Percentiles rank a stretch among this genome's conserved stretches.
Evolutionary conservation across 2,113 vertebrate species (phyloP).

Genomic region (Rafetus swinhoei): DNA sequence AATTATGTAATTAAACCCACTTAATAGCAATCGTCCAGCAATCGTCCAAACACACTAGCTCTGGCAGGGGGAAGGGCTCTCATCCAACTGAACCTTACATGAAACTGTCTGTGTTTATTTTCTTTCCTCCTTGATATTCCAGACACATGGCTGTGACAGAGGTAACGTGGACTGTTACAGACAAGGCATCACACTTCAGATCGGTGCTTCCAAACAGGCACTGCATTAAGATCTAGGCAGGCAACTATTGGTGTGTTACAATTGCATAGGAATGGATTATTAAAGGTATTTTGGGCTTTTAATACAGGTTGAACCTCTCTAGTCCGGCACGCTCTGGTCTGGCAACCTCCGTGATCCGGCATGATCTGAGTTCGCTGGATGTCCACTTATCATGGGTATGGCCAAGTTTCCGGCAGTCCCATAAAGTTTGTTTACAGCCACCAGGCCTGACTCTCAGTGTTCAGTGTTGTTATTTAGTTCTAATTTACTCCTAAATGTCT

Average conservation of each 20-base stretch:
- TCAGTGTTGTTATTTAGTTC: too few relatives aligned
- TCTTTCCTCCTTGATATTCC: accelerated
- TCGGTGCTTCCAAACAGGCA: accelerated
- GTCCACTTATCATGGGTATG: too few relatives aligned
- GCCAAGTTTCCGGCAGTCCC: too few relatives aligned
- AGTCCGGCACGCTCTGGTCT: too few relatives aligned
- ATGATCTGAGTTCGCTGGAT: too few relatives aligned
- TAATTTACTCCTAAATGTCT: too few relatives aligned
- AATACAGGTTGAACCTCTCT: too few relatives aligned
- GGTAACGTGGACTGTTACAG: accelerated
- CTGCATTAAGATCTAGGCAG: background rate
- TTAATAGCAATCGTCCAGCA: background rate
- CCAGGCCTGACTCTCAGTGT: too few relatives aligned
- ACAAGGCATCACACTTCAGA: background rate
- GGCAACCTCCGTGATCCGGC: too few relatives aligned
- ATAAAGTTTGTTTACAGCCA: too few relatives aligned
- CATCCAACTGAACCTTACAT: background rate
- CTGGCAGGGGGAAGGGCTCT: background rate
- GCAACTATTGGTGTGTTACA: background rate
- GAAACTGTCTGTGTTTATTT: background rate
- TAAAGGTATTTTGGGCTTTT: accelerated
- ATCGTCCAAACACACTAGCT: background rate
- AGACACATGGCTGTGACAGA: accelerated
- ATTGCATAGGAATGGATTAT: background rate
- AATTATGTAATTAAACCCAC: accelerated